phyloP scores from a whole-genome alignment of 2,797 vertebrate genomes.

The Bufotes viridis region DNA sequence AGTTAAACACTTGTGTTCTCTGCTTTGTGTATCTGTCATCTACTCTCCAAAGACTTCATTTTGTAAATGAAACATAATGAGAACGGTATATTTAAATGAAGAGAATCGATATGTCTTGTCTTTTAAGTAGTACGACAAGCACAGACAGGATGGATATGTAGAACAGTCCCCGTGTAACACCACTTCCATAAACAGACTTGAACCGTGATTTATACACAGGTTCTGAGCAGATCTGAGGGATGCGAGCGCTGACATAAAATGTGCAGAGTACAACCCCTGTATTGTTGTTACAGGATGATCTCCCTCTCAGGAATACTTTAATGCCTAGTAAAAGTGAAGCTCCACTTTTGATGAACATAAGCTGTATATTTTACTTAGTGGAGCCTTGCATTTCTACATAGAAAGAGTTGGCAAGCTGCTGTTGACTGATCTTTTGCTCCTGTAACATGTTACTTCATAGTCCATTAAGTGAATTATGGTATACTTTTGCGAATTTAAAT shows the following conservation, averaged over 20 bases:
- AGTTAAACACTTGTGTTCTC: conserved; percentile 31
- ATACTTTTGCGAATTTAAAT: too few species aligned
- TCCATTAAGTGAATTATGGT: too few species aligned
- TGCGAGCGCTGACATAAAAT: neutral
- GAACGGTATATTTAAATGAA: conserved; percentile 12
- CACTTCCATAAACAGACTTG: conserved; percentile 36
- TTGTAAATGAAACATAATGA: neutral
- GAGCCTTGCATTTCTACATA: neutral
- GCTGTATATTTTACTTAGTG: too few species aligned
- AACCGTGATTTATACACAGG: conserved; percentile 28
- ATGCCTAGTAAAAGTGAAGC: too few species aligned
- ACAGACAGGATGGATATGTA: conserved; percentile 4
- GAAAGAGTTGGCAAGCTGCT: neutral
- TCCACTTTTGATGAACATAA: too few species aligned
- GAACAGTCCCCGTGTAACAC: neutral
- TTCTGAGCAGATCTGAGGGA: neutral
- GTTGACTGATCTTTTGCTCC: neutral
- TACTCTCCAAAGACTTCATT: neutral
- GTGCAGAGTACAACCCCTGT: neutral
- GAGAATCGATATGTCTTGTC: conserved; percentile 25
- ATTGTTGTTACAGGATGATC: neutral
- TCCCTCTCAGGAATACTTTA: neutral
- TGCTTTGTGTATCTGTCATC: conserved; percentile 38
- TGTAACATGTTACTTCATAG: neutral
- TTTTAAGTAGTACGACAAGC: conserved; percentile 7